phyloP scores from a whole-genome alignment of 2,113 vertebrate species.

The Elaphurus davidianus region DNA sequence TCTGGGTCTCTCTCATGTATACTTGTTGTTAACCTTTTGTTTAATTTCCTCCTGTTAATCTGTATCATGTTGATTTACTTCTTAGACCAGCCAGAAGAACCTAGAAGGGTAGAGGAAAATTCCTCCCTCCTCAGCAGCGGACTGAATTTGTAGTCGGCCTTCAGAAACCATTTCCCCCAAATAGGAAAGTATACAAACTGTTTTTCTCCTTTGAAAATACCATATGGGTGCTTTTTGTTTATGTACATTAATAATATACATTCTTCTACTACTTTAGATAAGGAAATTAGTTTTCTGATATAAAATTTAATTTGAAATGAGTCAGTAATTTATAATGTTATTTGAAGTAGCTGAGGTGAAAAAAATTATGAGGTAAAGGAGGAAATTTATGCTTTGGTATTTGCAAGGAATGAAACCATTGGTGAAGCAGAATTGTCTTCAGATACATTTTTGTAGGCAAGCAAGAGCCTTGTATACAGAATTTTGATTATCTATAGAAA shows the following conservation, averaged over 20 bases:
- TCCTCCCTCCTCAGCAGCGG: neutral
- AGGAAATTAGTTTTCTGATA: constrained; percentile 32
- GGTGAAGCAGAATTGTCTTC: constrained; percentile 45
- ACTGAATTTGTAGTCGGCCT: neutral
- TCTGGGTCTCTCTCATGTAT: neutral
- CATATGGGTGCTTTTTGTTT: neutral
- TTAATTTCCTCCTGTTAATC: neutral
- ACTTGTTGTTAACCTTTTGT: neutral
- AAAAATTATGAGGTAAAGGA: neutral
- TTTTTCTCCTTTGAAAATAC: neutral
- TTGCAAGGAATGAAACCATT: constrained; percentile 35
- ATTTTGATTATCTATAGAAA: constrained; percentile 59
- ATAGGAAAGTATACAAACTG: neutral
- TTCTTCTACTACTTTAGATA: neutral
- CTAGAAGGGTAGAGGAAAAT: neutral
- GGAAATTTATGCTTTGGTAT: constrained; percentile 43
- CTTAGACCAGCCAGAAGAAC: neutral
- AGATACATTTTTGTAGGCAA: constrained; percentile 30
- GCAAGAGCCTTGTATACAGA: neutral
- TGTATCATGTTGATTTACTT: neutral
- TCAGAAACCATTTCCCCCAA: neutral
- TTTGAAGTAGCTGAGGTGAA: constrained; percentile 16
- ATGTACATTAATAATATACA: neutral
- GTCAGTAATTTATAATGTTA: constrained; percentile 35
- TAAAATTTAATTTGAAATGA: constrained; percentile 45